Base-by-base conservation (phyloP, 2,797 vertebrate species). In the Austrolebias charrua region DNA sequence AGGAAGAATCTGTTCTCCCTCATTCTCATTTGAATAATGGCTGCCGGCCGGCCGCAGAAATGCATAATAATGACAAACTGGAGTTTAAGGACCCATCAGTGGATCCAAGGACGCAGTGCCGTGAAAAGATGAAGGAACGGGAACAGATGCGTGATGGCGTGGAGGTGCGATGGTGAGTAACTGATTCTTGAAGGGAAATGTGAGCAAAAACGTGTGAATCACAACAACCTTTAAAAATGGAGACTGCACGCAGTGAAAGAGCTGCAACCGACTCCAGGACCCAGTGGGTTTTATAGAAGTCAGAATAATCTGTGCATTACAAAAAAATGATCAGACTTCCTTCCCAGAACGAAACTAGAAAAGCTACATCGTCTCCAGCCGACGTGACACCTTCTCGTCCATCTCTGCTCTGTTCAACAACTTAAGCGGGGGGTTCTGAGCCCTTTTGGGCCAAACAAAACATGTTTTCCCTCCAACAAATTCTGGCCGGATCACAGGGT, bases 21-120 rank as follows among this genome's bases (percentile, higher is more conserved):
- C 28, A 2, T 46, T 44, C 58, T 60, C 47, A 66, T 83, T 69
- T 83, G 67, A 84, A 74, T 80, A 75, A 76, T 31, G 68, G 65
- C 75, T 62, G 63, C 62, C 68, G 69, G 78, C 60, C 13, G 24
- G 46, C 67, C 56, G 5, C 62, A 65, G 47, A 64, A 65, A 81
- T 3, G 9, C 75, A 74, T 75, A 64, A 77, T 70, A 57, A 73
- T 76, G 80, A 86, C 64, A 69, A 66, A 83, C 66, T 68, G 70
- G 66, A 72, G 75, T 79, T 76, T 76, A 73, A 77, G 78, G 67
- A 75, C 54, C 71, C 60, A 56, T 78, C 68, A 54, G 71, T 57
- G 43, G 28, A 66, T 70, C 63, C 72, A 71, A 81, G 78, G 79
- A 71, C 73, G 67, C 68, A 4, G 66, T 16, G 66, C 43, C 2